Evolutionary conservation across 2,888 invertebrate species (phyloP).

Genomic region (Cancer borealis): DNA sequence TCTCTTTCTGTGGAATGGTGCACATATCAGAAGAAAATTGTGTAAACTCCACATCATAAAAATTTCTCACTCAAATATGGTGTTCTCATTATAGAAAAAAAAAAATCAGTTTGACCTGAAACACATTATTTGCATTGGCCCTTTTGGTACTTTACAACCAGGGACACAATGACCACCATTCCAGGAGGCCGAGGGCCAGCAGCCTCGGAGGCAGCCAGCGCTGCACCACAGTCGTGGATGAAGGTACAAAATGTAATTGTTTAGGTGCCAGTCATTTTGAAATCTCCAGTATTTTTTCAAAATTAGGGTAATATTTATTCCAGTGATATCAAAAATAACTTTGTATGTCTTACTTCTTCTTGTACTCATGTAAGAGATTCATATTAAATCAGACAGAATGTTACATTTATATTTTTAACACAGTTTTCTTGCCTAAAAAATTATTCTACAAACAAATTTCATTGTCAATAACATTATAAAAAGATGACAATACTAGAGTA

Average conservation of each 20-base stretch:
- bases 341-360: slow-evolving; percentile 16
- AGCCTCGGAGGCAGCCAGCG: slow-evolving; percentile 3
- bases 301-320: slow-evolving; percentile 42
- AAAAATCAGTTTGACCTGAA: slow-evolving; percentile 52
- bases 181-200: slow-evolving; percentile 41
- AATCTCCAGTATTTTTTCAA: slow-evolving; percentile 49
- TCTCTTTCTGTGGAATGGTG: slow-evolving; percentile 62
- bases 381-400: slow-evolving; percentile 36
- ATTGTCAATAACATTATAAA: background rate
- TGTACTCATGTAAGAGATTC: slow-evolving; percentile 46
- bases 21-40: slow-evolving; percentile 67
- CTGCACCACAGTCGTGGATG: slow-evolving; percentile 41
- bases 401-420: slow-evolving; percentile 36
- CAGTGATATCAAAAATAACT: slow-evolving; percentile 47
- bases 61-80: slow-evolving; percentile 8
- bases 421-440: background rate
- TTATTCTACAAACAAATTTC: background rate
- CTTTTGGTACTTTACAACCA: slow-evolving; percentile 49
- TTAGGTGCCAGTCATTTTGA: slow-evolving; percentile 66
- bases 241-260: slow-evolving; percentile 65
- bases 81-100: background rate
- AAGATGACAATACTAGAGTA: slow-evolving; percentile 41
- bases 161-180: slow-evolving; percentile 29
- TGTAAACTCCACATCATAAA: slow-evolving; percentile 44
- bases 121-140: slow-evolving; percentile 63